These are phyloP conservation scores for Melanotaenia duboulayi DNA, from an alignment of 2,113 vertebrate species.

Conservation along the genomic window DNA sequence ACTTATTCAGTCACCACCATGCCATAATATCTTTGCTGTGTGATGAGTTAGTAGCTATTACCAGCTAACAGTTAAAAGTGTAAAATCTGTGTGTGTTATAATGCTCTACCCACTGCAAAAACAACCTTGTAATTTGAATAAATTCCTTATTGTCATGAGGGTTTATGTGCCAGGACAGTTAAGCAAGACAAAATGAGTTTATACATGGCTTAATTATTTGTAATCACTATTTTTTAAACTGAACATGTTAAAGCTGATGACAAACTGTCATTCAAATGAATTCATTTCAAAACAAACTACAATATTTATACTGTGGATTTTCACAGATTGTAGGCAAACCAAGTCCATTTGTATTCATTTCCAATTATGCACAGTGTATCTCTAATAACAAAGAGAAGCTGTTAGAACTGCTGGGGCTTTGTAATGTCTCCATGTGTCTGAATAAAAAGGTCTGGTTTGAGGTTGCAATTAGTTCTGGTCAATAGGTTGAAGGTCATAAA, in stretches of 20 bases:
- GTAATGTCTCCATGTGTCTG: conserved; percentile 49
- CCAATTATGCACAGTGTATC: conserved; percentile 12
- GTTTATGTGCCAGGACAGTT: background rate
- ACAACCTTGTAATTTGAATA: background rate
- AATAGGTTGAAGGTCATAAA: conserved; percentile 62
- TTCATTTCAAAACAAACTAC: background rate
- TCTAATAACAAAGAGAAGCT: conserved; percentile 35
- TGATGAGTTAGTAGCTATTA: background rate
- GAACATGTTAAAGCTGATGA: background rate
- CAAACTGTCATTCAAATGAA: conserved; percentile 2
- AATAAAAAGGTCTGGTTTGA: conserved; percentile 56
- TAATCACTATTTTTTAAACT: background rate
- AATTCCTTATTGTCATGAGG: background rate
- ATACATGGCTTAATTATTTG: background rate
- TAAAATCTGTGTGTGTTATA: background rate
- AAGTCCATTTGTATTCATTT: conserved; percentile 19
- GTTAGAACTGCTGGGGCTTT: conserved; percentile 19
- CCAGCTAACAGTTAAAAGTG: conserved; percentile 2
- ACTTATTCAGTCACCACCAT: background rate
- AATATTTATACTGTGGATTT: conserved; percentile 8
- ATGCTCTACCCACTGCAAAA: too few species aligned
- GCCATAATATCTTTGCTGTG: background rate
- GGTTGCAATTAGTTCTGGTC: conserved; percentile 57
- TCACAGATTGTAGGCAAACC: background rate
- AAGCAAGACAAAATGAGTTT: background rate